Conservation (phyloP, 2,113 vertebrate genomes). For the Gambusia holbrooki region DNA sequence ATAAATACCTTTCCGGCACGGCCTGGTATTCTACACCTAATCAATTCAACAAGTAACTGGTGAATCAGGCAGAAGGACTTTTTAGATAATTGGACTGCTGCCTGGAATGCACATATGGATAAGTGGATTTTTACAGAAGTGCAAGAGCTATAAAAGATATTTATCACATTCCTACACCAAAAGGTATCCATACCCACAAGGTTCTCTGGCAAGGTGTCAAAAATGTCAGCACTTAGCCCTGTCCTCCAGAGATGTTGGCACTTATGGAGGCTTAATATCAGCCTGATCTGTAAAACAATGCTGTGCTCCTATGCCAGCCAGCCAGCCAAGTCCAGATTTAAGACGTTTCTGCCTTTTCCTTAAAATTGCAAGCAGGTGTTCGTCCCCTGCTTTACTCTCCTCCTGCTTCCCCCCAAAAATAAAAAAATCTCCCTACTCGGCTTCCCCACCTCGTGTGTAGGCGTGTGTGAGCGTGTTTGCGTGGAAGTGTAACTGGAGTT, state of each 20-base stretch:
- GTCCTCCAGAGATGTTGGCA: slow-evolving; percentile 48
- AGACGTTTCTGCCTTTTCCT: slow-evolving; percentile 59
- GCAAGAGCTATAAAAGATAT: slow-evolving; percentile 55
- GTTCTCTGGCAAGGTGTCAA: slow-evolving; percentile 59
- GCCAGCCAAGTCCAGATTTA: slow-evolving; percentile 58
- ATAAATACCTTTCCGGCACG: not conserved
- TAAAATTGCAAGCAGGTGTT: slow-evolving; percentile 85
- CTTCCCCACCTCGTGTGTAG: slow-evolving; percentile 13
- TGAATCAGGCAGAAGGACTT: slow-evolving; percentile 23
- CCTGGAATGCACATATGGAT: slow-evolving; percentile 38
- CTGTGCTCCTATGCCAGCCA: slow-evolving; percentile 64
- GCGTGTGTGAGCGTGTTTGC: slow-evolving; percentile 1
- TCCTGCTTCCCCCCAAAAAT: slow-evolving; percentile 34
- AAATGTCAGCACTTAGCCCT: slow-evolving; percentile 64
- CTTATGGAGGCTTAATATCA: slow-evolving; percentile 73
- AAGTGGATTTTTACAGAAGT: slow-evolving; percentile 24
- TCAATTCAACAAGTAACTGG: slow-evolving; percentile 18
- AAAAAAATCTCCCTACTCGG: slow-evolving; percentile 17
- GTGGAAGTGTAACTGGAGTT: slow-evolving; percentile 55
- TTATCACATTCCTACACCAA: slow-evolving; percentile 52
- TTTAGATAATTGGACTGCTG: slow-evolving; percentile 19
- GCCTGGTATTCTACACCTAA: not conserved
- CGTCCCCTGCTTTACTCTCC: slow-evolving; percentile 53
- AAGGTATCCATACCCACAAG: slow-evolving; percentile 27
- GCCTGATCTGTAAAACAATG: slow-evolving; percentile 78